A percentile compares a stretch with the other conserved stretches of the same genome.
Evolutionary conservation across 2,797 vertebrate genomes (phyloP).

Genomic region (Austrolebias charrua): DNA sequence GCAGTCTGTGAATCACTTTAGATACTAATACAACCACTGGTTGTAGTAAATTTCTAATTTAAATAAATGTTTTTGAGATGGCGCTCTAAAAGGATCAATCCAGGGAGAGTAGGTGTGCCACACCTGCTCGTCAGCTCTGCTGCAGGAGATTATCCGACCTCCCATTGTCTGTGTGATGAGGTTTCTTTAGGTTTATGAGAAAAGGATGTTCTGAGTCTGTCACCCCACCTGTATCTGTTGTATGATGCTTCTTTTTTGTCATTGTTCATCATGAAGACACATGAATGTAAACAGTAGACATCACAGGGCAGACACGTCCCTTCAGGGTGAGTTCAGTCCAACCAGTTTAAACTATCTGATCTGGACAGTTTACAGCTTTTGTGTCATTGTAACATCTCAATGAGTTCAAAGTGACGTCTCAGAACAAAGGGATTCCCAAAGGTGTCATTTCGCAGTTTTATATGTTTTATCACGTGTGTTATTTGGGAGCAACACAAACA

Average conservation of each 20-base stretch:
- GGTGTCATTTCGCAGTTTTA: not conserved
- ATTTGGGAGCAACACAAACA: not conserved
- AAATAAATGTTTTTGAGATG: not conserved
- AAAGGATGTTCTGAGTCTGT: conserved; percentile 10
- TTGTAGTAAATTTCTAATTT: too few species aligned
- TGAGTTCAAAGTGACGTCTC: conserved; percentile 3
- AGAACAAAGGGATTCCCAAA: not conserved
- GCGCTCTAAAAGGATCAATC: conserved; percentile 13
- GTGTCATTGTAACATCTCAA: not conserved
- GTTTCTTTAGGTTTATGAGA: conserved; percentile 43
- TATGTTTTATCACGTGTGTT: not conserved
- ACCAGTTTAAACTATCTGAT: conserved; percentile 8
- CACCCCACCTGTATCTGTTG: conserved; percentile 1
- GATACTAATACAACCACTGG: too few species aligned
- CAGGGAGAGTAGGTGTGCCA: conserved; percentile 61
- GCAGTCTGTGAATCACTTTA: too few species aligned
- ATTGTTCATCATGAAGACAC: conserved; percentile 5
- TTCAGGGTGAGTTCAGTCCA: conserved; percentile 8
- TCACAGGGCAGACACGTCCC: conserved; percentile 12
- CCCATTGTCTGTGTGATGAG: conserved; percentile 54
- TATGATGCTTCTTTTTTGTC: conserved; percentile 25
- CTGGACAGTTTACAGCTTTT: not conserved
- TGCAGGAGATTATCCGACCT: conserved; percentile 46
- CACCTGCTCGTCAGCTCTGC: conserved; percentile 26
- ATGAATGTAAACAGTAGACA: conserved; percentile 30